phyloP scores from a whole-genome alignment of 2,113 vertebrate species.

The Talpa occidentalis region DNA sequence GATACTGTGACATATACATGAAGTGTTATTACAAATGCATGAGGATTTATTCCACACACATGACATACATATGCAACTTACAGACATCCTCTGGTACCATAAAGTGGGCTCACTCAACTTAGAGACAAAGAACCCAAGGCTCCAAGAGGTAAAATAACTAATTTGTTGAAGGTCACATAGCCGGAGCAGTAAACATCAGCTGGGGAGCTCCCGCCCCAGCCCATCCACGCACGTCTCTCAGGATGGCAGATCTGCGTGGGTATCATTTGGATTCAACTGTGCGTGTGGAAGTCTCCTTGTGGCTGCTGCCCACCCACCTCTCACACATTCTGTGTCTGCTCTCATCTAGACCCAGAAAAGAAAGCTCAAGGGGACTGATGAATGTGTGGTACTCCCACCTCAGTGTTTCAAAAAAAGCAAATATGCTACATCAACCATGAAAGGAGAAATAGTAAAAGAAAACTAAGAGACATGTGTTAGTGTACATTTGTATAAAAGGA shows the following conservation, averaged over 20 bases:
- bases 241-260: background rate
- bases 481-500: background rate
- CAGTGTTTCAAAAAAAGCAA: background rate
- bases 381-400: background rate
- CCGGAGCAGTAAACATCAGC: background rate
- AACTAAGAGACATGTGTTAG: background rate
- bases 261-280: background rate
- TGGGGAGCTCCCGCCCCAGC: background rate
- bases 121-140: background rate
- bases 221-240: background rate
- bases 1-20: background rate
- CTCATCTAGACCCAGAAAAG: background rate
- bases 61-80: background rate
- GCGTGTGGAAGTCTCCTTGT: background rate
- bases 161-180: background rate
- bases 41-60: background rate
- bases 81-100: background rate
- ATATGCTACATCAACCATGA: background rate
- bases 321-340: background rate
- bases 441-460: background rate
- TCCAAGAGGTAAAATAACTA: background rate
- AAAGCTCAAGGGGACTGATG: background rate
- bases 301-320: background rate
- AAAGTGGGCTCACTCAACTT: background rate
- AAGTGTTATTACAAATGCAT: background rate